These are phyloP conservation scores for Apolygus lucorum DNA, from an alignment of 1,140 invertebrate species.

Conservation along the genomic window DNA sequence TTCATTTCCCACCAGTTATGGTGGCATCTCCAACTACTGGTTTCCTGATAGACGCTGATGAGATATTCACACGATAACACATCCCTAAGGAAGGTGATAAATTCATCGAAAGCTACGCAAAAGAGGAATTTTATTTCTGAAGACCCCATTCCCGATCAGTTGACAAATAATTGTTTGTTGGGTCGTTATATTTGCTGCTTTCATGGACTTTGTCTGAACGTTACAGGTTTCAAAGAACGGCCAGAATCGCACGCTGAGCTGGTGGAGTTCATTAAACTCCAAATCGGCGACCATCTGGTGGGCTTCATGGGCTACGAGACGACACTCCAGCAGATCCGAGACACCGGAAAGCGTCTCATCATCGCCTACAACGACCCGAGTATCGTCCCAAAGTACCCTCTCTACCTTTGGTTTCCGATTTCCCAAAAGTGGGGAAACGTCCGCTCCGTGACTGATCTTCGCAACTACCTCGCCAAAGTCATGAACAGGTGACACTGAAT, in stretches of 20 bases:
- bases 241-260: conserved; percentile 16
- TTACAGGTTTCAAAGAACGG: background rate
- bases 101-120: too few relatives aligned
- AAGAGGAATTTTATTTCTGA: too few relatives aligned
- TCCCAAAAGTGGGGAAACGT: conserved; percentile 54
- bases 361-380: conserved; percentile 47
- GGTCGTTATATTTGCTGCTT: too few relatives aligned
- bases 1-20: too few relatives aligned
- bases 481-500: background rate
- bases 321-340: conserved; percentile 45
- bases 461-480: conserved; percentile 33
- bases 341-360: conserved; percentile 44
- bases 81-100: too few relatives aligned
- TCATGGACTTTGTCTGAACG: too few relatives aligned
- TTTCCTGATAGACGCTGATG: too few relatives aligned
- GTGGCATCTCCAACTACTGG: too few relatives aligned
- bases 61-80: too few relatives aligned
- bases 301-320: conserved; percentile 39
- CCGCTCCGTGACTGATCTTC: conserved; percentile 43
- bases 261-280: conserved; percentile 20
- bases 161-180: too few relatives aligned
- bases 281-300: background rate
- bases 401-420: conserved; percentile 41
- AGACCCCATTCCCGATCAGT: too few relatives aligned
- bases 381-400: conserved; percentile 33